Percentiles rank a stretch among this genome's conserved stretches.
Evolutionary conservation across 1,140 invertebrate species (phyloP).

Genomic region (Thaumatotibia leucotreta): DNA sequence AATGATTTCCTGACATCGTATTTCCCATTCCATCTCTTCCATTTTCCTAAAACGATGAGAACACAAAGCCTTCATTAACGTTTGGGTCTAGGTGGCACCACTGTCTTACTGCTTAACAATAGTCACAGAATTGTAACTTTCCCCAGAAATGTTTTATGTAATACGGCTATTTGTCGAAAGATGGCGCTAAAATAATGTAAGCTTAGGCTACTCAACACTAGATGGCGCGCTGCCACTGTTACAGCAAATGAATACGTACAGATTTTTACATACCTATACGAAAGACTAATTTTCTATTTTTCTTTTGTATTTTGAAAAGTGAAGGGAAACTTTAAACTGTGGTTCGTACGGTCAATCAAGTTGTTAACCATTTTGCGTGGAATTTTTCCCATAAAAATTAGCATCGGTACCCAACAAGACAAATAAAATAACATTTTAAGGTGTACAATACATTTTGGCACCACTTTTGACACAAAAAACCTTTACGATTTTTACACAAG

Average conservation of each 20-base stretch:
- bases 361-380: too few relatives aligned
- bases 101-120: neutral
- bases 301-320: too few relatives aligned
- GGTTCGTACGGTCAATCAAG: too few relatives aligned
- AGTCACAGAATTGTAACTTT: neutral
- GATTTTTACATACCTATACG: neutral
- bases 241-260: neutral
- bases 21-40: too few relatives aligned
- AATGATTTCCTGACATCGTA: too few relatives aligned
- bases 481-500: too few relatives aligned
- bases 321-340: too few relatives aligned
- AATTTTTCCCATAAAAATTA: too few relatives aligned
- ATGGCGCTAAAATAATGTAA: neutral
- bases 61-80: neutral
- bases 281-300: neutral
- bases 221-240: neutral
- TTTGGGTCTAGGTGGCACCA: neutral
- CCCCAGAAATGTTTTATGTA: neutral
- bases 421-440: too few relatives aligned
- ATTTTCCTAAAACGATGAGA: neutral
- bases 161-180: conserved; percentile 17
- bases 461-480: too few relatives aligned
- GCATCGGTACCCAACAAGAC: too few relatives aligned
- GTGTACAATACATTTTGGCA: too few relatives aligned
- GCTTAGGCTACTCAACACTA: neutral